A percentile compares a stretch with the other conserved stretches of the same genome.
Conservation (phyloP, 2,888 invertebrate species). For the Euzetes globulus region DNA sequence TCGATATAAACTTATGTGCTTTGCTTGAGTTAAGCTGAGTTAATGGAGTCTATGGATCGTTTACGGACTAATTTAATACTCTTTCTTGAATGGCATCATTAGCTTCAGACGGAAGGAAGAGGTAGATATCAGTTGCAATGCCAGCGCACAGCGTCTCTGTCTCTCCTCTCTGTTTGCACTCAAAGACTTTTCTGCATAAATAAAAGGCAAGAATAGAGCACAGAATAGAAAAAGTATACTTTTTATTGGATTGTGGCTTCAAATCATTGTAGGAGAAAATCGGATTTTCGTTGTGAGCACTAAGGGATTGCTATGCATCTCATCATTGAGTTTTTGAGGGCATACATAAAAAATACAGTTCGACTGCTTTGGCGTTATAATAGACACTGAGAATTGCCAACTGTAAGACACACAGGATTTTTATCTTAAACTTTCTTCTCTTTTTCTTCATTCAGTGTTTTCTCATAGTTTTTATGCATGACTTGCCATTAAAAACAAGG, state of each 20-base stretch:
- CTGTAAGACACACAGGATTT: neutral
- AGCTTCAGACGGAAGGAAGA: conserved; percentile 29
- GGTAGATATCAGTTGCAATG: conserved; percentile 4
- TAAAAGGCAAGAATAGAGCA: neutral
- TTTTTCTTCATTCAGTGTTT: neutral
- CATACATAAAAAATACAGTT: neutral
- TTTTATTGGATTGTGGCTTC: conserved; percentile 29
- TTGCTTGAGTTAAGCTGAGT: conserved; percentile 26
- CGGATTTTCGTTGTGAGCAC: conserved; percentile 20
- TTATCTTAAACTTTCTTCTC: neutral
- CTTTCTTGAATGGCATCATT: conserved; percentile 28
- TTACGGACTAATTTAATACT: conserved; percentile 29
- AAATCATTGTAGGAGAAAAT: conserved; percentile 28
- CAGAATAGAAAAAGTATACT: neutral
- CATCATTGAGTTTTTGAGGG: conserved; percentile 22
- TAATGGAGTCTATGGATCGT: conserved; percentile 30
- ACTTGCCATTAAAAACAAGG: conserved; percentile 29
- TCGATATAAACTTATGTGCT: conserved; percentile 31
- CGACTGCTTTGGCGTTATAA: neutral
- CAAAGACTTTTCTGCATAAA: conserved; percentile 20
- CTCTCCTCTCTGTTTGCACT: neutral
- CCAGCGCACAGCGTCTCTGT: neutral
- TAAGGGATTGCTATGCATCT: conserved; percentile 26
- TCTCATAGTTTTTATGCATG: conserved; percentile 16
- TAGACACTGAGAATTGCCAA: neutral